Percentiles rank a stretch among this genome's conserved stretches.
Evolutionary conservation across 2,113 vertebrate genomes (phyloP).

Genomic region (Arvicanthis niloticus): DNA sequence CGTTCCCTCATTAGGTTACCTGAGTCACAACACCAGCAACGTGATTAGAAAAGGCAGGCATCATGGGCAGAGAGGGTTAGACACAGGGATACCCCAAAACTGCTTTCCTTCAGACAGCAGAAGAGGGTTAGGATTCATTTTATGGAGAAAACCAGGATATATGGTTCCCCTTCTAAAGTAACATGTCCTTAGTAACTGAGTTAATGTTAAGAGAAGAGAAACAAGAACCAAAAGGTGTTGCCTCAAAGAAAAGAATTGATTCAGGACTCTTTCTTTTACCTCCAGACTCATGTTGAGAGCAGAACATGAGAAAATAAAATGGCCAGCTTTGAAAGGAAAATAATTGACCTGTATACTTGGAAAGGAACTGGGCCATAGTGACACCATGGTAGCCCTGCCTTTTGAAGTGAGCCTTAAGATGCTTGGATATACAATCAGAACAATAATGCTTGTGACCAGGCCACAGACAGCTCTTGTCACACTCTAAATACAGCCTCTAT

Average conservation of each 20-base stretch:
- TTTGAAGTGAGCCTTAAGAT: background rate
- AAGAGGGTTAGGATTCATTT: background rate
- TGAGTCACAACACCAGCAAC: background rate
- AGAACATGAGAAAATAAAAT: background rate
- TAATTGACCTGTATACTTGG: rapidly evolving
- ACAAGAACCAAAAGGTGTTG: background rate
- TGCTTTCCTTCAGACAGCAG: background rate
- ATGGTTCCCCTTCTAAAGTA: background rate
- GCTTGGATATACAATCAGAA: background rate
- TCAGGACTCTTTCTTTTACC: background rate
- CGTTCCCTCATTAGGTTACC: background rate
- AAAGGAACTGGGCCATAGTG: background rate
- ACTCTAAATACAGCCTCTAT: rapidly evolving
- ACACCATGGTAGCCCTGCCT: background rate
- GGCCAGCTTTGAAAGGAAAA: background rate
- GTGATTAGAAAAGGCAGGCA: no score
- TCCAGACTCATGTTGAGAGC: background rate
- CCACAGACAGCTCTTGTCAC: no score
- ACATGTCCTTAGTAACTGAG: background rate
- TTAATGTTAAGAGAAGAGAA: constrained; percentile 19
- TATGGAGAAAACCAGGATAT: background rate
- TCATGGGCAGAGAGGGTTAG: background rate
- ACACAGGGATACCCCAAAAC: background rate
- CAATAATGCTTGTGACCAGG: background rate
- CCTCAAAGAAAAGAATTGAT: background rate